Evolutionary conservation across 2,797 vertebrate genomes (phyloP).

Genomic region (Crenichthys baileyi): DNA sequence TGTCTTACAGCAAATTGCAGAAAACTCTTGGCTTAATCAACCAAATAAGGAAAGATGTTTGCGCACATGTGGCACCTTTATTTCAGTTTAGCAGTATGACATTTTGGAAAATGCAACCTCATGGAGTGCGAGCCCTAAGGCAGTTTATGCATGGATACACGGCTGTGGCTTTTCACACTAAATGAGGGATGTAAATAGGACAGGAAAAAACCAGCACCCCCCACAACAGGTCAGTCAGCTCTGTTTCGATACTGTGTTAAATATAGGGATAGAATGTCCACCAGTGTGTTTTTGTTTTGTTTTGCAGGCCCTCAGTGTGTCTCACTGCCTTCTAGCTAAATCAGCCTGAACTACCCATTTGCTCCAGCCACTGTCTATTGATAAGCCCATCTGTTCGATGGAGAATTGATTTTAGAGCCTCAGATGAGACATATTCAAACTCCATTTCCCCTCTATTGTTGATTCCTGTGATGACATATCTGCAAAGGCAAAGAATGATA

Average conservation of each 20-base stretch:
- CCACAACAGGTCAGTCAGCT: constrained; percentile 22
- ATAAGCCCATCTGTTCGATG: constrained; percentile 74
- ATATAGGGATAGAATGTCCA: constrained; percentile 45
- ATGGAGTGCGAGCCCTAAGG: constrained; percentile 33
- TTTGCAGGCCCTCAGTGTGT: constrained; percentile 22
- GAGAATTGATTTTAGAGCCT: constrained; percentile 66
- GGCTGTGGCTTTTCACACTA: constrained; percentile 28
- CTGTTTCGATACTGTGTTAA: constrained; percentile 26
- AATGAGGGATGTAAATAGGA: not conserved
- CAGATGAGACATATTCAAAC: constrained; percentile 70
- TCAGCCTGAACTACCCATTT: constrained; percentile 46
- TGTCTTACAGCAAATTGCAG: constrained; percentile 35
- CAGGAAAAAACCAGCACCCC: constrained; percentile 4
- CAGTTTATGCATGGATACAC: constrained; percentile 11
- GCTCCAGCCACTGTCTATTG: constrained; percentile 61
- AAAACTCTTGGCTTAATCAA: constrained; percentile 26
- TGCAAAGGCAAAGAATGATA: constrained; percentile 51
- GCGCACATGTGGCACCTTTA: constrained; percentile 42
- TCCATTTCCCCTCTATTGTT: constrained; percentile 74
- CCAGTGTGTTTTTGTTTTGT: constrained; percentile 10
- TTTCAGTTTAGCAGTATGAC: constrained; percentile 52
- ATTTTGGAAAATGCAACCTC: constrained; percentile 50
- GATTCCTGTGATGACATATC: constrained; percentile 67
- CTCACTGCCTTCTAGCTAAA: constrained; percentile 42
- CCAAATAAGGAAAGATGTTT: constrained; percentile 30